Conservation (phyloP, 2,113 vertebrate species). For the Thomomys bottae region DNA sequence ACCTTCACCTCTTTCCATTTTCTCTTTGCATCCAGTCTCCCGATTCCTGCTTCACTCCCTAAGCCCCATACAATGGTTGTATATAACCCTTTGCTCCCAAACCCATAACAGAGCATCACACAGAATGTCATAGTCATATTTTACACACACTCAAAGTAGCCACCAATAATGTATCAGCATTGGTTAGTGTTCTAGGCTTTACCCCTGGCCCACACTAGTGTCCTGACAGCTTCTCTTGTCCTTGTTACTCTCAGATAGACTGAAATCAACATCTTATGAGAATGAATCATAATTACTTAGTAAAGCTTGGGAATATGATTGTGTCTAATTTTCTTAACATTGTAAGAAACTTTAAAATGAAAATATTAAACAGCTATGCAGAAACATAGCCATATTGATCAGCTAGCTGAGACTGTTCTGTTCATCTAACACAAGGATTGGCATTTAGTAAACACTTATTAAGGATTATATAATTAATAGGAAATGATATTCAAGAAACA, state of each 20-base stretch:
- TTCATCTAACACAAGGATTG: not conserved
- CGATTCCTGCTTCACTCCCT: not conserved
- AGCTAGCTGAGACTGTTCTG: not conserved
- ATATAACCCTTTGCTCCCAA: not conserved
- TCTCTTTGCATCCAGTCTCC: not conserved
- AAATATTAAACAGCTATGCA: constrained; percentile 35
- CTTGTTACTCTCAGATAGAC: not conserved
- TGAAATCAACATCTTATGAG: not conserved
- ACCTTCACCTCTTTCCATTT: not conserved
- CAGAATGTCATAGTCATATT: not conserved
- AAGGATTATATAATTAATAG: not conserved
- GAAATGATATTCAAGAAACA: constrained; percentile 31
- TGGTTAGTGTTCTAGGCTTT: not conserved
- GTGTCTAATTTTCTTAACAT: constrained; percentile 17
- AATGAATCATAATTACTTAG: constrained; percentile 25
- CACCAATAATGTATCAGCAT: not conserved
- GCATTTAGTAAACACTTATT: not conserved
- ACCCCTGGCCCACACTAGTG: not conserved
- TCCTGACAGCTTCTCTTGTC: not conserved
- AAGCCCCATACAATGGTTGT: not conserved
- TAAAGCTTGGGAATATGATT: not conserved
- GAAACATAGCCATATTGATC: not conserved
- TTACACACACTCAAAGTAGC: not conserved
- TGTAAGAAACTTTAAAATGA: not conserved
- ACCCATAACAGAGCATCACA: not conserved